Evolutionary conservation across 2,113 vertebrate genomes (phyloP).

Genomic region (Axis porcinus): DNA sequence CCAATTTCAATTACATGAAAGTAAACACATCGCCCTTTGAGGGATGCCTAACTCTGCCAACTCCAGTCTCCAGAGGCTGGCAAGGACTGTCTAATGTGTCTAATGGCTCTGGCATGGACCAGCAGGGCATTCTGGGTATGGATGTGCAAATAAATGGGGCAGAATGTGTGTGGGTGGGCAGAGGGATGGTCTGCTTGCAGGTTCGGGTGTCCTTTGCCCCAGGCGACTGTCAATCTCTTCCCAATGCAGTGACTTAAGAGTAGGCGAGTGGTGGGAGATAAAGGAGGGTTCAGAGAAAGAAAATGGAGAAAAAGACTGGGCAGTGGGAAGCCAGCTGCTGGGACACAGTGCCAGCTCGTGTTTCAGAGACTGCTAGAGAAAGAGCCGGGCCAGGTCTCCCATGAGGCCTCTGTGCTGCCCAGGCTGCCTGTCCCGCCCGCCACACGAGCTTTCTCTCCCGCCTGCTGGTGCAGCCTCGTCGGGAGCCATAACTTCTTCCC

Average conservation of each 20-base stretch:
- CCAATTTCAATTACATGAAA: background rate
- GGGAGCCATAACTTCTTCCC: background rate
- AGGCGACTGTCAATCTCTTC: background rate
- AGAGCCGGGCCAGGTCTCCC: background rate
- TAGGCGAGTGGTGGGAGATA: background rate
- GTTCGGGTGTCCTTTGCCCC: background rate
- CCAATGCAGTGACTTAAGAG: background rate
- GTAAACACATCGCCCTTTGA: background rate
- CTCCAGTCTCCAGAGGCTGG: background rate
- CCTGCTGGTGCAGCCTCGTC: background rate
- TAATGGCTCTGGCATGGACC: background rate
- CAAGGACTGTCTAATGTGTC: background rate
- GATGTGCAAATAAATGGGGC: constrained; percentile 40
- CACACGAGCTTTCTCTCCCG: background rate
- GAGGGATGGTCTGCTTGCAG: background rate
- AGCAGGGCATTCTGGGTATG: constrained; percentile 42
- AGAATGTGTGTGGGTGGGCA: constrained; percentile 21
- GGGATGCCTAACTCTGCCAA: constrained; percentile 41
- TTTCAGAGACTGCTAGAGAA: background rate
- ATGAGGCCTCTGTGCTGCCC: background rate
- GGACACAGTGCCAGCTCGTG: background rate
- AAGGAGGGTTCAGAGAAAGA: background rate
- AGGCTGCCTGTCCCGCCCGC: background rate
- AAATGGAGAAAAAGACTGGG: background rate
- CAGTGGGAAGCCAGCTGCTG: constrained; percentile 16